These are phyloP conservation scores for Tenthredo scrophulariae DNA, from an alignment of 2,888 invertebrate genomes.

Conservation along the genomic window DNA sequence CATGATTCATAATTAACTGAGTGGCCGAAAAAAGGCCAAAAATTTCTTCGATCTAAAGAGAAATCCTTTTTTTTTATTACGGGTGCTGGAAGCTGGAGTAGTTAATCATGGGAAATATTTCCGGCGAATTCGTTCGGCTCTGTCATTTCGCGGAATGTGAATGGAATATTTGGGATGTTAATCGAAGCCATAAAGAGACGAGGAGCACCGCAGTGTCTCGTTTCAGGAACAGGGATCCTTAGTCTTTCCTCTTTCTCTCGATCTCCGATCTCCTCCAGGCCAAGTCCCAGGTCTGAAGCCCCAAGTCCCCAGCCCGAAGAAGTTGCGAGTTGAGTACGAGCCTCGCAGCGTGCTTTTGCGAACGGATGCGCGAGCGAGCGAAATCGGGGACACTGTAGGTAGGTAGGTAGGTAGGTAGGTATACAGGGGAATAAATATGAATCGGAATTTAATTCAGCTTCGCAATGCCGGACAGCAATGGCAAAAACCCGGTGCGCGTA, in stretches of 20 bases:
- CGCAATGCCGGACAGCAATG: neutral
- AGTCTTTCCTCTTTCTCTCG: neutral
- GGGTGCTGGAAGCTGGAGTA: neutral
- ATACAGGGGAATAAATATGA: conserved; percentile 33
- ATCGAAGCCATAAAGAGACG: conserved; percentile 20
- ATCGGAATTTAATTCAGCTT: conserved; percentile 45
- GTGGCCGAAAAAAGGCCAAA: neutral
- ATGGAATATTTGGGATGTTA: conserved; percentile 17
- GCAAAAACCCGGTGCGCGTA: conserved; percentile 30
- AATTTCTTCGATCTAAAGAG: neutral
- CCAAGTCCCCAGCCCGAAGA: neutral
- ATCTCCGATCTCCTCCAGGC: neutral
- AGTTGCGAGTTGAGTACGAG: neutral
- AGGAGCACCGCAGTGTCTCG: conserved; percentile 18
- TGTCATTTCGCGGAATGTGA: neutral
- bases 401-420: neutral
- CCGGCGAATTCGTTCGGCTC: neutral
- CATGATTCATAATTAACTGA: neutral
- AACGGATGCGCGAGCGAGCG: conserved; percentile 16
- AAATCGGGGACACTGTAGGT: conserved; percentile 41
- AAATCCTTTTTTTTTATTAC: neutral
- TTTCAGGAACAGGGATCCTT: conserved; percentile 14
- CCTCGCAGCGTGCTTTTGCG: neutral
- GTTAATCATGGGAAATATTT: conserved; percentile 3
- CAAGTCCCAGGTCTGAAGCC: neutral